Base-by-base conservation (phyloP, 2,888 invertebrate genomes). In the Itoplectis maculator region DNA sequence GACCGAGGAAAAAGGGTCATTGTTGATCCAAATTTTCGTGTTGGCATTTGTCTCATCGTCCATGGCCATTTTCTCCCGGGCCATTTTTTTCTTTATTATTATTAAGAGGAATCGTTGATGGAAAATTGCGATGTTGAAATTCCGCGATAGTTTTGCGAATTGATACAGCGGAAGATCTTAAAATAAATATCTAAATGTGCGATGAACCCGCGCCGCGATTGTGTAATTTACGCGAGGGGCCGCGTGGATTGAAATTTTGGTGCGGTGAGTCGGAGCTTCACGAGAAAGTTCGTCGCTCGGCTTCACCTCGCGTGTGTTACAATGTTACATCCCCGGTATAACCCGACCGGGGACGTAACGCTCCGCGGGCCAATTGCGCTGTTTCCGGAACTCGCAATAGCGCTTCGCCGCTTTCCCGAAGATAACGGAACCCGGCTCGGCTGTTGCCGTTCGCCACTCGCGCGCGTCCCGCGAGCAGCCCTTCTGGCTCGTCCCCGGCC, bases 361-460 rank as follows among this genome's bases (percentile, higher is more conserved):
- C 18, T 61, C 61, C 7, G 37, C 73, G 77, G 78, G 77, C 73
- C 78, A 73, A 74, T 81, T 77, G 73, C 47, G 69, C 73, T 63
- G 63, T 78, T 78, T 78, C 73, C 77, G 73, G 51, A 73, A 77
- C 76, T 81, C 61, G 37, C 54, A 73, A 77, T 15, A 47, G 81
- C 77, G 74, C 73, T 56, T 63, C 63, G 77, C 47, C 45, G 54
- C 76, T 81, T 78, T 47, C 51, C 61, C 69, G 63, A 81, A 78
- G 77, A 81, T 81, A 81, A 81, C 72, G 61, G 77, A 23, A 51
- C 45, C 40, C 59, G 51, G 13, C 47, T 61, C 61, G 59, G 42
- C 59, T 47, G 59, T 45, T 61, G 69, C 73, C 69, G 47, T 73
- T 81, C 63, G 40, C 61, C 68, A n/a, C n/a, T 81, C 47, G 49